Evolutionary conservation across 2,797 vertebrate genomes (phyloP).

Genomic region (Brachyalestes nurse): DNA sequence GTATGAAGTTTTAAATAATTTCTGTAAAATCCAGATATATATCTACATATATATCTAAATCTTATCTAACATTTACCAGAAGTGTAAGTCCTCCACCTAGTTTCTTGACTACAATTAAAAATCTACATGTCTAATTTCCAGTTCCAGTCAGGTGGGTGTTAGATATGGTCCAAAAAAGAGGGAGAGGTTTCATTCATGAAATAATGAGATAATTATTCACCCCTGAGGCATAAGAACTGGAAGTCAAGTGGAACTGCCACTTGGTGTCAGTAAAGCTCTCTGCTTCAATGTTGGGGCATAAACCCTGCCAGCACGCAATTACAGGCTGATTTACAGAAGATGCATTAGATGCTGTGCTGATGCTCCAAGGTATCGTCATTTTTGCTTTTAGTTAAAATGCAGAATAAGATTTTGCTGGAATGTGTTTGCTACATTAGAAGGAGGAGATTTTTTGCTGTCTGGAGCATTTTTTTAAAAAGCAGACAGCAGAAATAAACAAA

Average conservation of each 20-base stretch:
- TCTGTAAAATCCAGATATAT: not conserved
- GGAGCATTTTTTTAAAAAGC: not conserved
- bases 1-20: not conserved
- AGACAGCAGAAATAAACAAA: not conserved
- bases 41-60: not conserved
- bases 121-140: not conserved
- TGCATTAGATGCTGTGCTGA: slow-evolving; percentile 13
- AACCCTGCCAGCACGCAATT: not conserved
- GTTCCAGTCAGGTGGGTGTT: not conserved
- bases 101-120: too few species aligned
- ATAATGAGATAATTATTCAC: not conserved
- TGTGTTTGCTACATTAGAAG: not conserved
- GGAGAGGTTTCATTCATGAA: not conserved
- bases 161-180: not conserved
- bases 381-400: slow-evolving; percentile 24
- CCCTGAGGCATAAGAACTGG: not conserved
- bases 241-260: slow-evolving; percentile 42
- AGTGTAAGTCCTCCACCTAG: too few species aligned
- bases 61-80: too few species aligned
- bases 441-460: too few species aligned
- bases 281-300: not conserved
- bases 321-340: slow-evolving; percentile 29
- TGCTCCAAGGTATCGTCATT: slow-evolving; percentile 13
- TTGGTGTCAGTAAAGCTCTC: slow-evolving; percentile 65
- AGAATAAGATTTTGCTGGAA: slow-evolving; percentile 11